A percentile compares a stretch with the other conserved stretches of the same genome.
Conservation (phyloP, 2,797 vertebrate genomes). For the Lemur catta region DNA sequence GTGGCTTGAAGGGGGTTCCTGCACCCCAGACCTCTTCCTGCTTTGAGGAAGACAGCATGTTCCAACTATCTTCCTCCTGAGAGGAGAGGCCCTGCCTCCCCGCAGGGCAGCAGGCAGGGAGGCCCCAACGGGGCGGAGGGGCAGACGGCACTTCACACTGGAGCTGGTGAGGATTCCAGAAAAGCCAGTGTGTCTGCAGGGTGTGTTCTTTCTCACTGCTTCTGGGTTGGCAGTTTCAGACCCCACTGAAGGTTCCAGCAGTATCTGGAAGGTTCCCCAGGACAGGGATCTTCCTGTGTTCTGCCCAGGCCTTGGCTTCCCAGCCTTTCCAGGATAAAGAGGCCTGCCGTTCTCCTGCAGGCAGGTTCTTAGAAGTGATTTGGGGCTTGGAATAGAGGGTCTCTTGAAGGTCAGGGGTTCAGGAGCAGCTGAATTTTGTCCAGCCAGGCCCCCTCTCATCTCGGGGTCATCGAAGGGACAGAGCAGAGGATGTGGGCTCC, state of each 20-base stretch:
- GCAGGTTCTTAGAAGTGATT: not conserved
- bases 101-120: not conserved
- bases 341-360: not conserved
- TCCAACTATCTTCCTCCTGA: not conserved
- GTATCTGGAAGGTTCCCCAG: not conserved
- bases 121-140: not conserved
- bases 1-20: not conserved
- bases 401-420: not conserved
- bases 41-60: not conserved
- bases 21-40: not conserved
- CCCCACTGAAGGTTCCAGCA: not conserved
- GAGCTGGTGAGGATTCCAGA: not conserved
- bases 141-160: fast-evolving
- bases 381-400: not conserved
- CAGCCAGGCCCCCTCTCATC: not conserved
- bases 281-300: not conserved
- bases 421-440: not conserved
- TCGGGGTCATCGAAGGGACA: not conserved
- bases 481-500: fast-evolving
- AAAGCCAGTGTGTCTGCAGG: not conserved
- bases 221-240: not conserved
- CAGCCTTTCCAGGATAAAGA: not conserved
- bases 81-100: not conserved
- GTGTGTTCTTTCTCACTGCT: not conserved
- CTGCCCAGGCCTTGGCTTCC: not conserved